Percentiles rank a stretch among this genome's conserved stretches.
Evolutionary conservation across 2,113 vertebrate genomes (phyloP).

Genomic region (Sinocyclocheilus anshuiensis): DNA sequence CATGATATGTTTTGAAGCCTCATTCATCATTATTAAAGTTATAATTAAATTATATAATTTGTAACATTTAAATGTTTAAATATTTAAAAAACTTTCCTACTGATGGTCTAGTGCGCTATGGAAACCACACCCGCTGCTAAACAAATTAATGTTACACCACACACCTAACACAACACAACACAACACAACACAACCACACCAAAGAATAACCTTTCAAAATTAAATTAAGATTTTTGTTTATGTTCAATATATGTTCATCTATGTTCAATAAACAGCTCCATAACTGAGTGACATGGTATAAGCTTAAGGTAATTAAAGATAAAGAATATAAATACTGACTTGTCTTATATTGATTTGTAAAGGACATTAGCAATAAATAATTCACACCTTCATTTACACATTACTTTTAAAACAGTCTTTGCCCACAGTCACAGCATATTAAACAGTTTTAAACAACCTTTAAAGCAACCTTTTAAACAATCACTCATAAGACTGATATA

Average conservation of each 20-base stretch:
- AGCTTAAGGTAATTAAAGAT: background rate
- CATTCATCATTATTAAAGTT: background rate
- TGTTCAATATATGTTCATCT: too few relatives aligned
- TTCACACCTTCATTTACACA: constrained; percentile 11
- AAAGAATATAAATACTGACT: background rate
- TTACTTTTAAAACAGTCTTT: background rate
- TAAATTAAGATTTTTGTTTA: background rate
- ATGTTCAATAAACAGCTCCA: background rate
- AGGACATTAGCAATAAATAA: background rate
- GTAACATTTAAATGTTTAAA: background rate
- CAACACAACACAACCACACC: background rate
- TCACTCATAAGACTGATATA: background rate
- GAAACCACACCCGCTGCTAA: background rate
- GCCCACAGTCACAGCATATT: background rate
- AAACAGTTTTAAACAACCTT: background rate
- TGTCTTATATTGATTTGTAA: background rate
- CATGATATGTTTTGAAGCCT: background rate
- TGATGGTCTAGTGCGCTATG: background rate
- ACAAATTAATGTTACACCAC: constrained; percentile 5
- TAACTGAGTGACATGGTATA: background rate
- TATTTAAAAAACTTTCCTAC: background rate
- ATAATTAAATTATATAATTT: background rate
- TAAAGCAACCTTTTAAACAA: background rate
- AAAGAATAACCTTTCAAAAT: constrained; percentile 21
- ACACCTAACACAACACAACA: too few relatives aligned